Evolutionary conservation across 2,113 vertebrate genomes (phyloP).

Genomic region (Echinops telfairi): DNA sequence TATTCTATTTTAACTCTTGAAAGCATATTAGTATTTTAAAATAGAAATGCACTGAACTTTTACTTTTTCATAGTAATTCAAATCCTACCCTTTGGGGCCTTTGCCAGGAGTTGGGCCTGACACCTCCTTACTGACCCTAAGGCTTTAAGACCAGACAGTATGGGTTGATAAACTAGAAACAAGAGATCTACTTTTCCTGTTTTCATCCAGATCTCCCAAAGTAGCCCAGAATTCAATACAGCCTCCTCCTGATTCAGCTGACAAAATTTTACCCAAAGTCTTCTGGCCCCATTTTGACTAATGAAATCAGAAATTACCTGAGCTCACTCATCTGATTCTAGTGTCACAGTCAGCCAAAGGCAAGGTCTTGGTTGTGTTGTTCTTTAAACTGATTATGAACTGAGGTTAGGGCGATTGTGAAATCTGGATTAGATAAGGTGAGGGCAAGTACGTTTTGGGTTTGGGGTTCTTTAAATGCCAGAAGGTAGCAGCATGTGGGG

Average conservation of each 20-base stretch:
- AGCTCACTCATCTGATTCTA: background rate
- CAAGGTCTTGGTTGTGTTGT: background rate
- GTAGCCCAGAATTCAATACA: background rate
- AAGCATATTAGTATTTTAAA: background rate
- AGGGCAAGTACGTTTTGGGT: background rate
- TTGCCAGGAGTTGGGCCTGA: background rate
- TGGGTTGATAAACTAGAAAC: background rate
- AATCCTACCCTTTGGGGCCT: background rate
- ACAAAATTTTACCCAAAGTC: background rate
- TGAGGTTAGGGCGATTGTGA: background rate
- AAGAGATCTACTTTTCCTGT: background rate
- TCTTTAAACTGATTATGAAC: background rate
- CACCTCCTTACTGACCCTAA: background rate
- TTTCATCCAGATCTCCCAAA: background rate
- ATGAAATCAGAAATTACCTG: background rate
- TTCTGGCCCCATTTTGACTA: background rate
- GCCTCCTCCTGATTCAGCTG: background rate
- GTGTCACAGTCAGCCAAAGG: background rate
- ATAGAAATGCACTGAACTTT: background rate
- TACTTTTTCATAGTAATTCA: background rate
- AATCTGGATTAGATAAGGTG: background rate
- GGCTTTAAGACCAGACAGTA: slow-evolving; percentile 61
- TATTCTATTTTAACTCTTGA: background rate
- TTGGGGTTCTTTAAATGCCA: background rate
- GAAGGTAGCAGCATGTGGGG: rapidly evolving